phyloP scores from a whole-genome alignment of 2,797 vertebrate species.

The Melanotaenia boesemani region DNA sequence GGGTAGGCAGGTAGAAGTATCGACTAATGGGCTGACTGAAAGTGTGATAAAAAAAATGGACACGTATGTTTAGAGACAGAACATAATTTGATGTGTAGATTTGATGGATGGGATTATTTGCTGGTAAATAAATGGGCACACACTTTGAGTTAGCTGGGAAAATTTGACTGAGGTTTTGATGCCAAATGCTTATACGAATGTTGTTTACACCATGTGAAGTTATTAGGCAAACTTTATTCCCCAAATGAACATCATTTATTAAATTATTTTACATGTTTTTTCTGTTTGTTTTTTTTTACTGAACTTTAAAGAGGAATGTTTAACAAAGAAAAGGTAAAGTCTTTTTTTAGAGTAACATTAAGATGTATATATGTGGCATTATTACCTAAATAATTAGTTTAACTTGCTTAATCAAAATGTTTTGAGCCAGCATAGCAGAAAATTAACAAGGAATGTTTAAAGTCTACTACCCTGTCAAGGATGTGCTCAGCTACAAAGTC shows the following conservation, averaged over 20 bases:
- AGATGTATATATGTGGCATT: no score
- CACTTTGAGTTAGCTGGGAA: neutral
- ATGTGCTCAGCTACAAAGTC: neutral
- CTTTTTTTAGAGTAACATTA: neutral
- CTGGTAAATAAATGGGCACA: constrained; percentile 18
- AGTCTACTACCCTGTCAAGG: neutral
- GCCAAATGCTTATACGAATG: neutral
- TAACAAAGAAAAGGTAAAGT: neutral
- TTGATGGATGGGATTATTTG: constrained; percentile 14
- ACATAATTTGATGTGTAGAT: constrained; percentile 12
- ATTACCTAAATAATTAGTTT: neutral
- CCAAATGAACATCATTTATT: neutral
- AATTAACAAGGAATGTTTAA: neutral
- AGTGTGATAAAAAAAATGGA: constrained; percentile 9
- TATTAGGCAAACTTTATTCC: neutral
- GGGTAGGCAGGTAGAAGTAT: constrained; percentile 14
- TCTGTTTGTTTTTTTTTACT: neutral
- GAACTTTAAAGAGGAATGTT: neutral
- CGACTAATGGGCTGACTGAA: constrained; percentile 68
- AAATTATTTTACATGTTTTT: no score
- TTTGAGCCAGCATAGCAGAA: neutral
- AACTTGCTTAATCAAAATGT: neutral
- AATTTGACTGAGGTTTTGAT: neutral
- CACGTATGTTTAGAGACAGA: constrained; percentile 7
- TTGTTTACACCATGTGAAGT: neutral